Evolutionary conservation across 64 coral and sea anemone genomes (phyloP).

Genomic region (Montipora foliosa): DNA sequence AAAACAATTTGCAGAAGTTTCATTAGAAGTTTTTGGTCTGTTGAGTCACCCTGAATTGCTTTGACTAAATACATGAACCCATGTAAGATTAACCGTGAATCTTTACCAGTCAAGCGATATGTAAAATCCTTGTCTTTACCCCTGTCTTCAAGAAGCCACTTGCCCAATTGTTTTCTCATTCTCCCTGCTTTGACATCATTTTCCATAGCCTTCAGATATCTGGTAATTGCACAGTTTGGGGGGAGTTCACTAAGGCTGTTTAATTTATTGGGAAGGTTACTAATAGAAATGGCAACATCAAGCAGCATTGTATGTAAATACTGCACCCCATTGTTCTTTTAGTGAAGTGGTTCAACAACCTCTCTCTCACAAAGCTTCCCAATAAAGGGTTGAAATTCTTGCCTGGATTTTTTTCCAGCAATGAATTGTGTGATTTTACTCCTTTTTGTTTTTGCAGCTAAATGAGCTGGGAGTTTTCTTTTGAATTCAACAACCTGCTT

Average conservation of each 20-base stretch:
- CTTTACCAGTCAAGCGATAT: slow-evolving; percentile 46
- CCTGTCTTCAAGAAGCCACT: neutral
- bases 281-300: slow-evolving; percentile 63
- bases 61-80: slow-evolving; percentile 44
- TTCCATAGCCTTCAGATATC: slow-evolving; percentile 65
- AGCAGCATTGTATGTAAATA: slow-evolving; percentile 69
- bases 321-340: slow-evolving; percentile 77
- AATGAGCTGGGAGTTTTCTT: neutral
- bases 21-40: neutral
- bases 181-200: slow-evolving; percentile 70
- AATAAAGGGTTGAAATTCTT: slow-evolving; percentile 74
- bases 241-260: slow-evolving; percentile 62
- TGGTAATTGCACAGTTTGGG: slow-evolving; percentile 58
- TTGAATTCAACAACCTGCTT: slow-evolving; percentile 36
- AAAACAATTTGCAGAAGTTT: slow-evolving; percentile 40
- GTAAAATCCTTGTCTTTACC: slow-evolving; percentile 63
- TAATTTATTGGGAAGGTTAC: slow-evolving; percentile 43
- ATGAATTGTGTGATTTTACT: slow-evolving; percentile 48
- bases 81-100: slow-evolving; percentile 38
- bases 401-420: slow-evolving; percentile 56
- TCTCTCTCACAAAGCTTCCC: slow-evolving; percentile 70
- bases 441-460: slow-evolving; percentile 22
- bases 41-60: slow-evolving; percentile 48
- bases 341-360: slow-evolving; percentile 64
- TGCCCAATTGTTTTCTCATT: no score